Percentiles rank a stretch among this genome's conserved stretches.
Conservation (phyloP, 2,113 vertebrate species). For the Amblyornis subalaris region DNA sequence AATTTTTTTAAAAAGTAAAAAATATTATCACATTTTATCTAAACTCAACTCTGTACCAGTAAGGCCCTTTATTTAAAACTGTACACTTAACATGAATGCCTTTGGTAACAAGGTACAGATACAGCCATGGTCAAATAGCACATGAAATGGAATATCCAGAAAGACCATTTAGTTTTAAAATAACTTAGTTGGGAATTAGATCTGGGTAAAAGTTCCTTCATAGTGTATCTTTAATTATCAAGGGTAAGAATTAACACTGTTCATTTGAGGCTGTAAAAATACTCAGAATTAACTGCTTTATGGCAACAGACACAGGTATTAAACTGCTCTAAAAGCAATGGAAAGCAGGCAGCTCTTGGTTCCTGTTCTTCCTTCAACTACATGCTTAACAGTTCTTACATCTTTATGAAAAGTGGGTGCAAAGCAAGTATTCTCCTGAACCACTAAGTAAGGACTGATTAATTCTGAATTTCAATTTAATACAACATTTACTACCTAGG, state of each 20-base stretch:
- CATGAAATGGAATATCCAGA: neutral
- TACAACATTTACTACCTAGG: neutral
- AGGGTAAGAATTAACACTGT: constrained; percentile 5
- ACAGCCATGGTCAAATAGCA: neutral
- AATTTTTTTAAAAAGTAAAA: neutral
- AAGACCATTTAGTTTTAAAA: neutral
- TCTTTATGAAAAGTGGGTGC: neutral
- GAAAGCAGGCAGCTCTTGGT: neutral
- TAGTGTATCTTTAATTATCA: neutral
- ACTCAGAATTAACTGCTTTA: neutral
- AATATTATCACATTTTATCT: neutral
- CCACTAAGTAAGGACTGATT: neutral
- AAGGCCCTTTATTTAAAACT: constrained; percentile 13
- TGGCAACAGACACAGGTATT: neutral
- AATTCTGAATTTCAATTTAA: neutral
- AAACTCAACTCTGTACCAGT: neutral
- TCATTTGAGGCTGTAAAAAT: neutral
- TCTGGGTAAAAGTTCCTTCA: neutral
- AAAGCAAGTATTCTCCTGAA: neutral
- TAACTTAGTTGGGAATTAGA: neutral
- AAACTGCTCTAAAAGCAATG: neutral
- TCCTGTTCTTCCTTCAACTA: neutral
- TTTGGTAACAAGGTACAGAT: neutral
- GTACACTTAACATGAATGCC: neutral
- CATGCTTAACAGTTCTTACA: neutral